phyloP scores from a whole-genome alignment of 2,113 vertebrate genomes.

The Archocentrus centrarchus region DNA sequence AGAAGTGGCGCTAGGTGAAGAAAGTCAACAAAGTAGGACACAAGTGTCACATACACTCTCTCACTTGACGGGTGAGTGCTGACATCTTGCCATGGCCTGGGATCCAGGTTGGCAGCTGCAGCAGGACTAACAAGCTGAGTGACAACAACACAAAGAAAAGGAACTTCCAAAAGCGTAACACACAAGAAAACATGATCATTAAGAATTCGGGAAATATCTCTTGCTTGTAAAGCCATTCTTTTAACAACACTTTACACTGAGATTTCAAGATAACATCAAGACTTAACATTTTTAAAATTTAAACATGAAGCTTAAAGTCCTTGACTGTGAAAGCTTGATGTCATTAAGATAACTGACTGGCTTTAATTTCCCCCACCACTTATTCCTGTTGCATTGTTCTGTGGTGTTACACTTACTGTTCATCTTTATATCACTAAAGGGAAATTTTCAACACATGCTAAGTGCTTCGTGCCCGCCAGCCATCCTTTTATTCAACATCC shows the following conservation, averaged over 20 bases:
- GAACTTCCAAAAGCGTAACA: not conserved
- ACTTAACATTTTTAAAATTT: not conserved
- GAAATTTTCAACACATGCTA: slow-evolving; percentile 19
- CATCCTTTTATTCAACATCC: slow-evolving; percentile 38
- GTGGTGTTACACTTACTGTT: not conserved
- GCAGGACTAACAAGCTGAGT: slow-evolving; percentile 38
- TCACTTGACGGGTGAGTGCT: slow-evolving; percentile 58
- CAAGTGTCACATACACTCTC: slow-evolving; percentile 62
- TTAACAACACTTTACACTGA: not conserved
- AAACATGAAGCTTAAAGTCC: not conserved
- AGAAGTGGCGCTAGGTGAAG: slow-evolving; percentile 30
- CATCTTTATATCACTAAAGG: slow-evolving; percentile 35
- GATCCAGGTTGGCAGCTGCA: slow-evolving; percentile 52
- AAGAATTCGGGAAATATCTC: not conserved
- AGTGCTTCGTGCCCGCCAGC: slow-evolving; percentile 34
- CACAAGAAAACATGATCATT: not conserved
- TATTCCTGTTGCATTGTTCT: not conserved
- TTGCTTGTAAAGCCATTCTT: not conserved
- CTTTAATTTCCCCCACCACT: not conserved
- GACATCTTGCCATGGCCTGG: slow-evolving; percentile 37
- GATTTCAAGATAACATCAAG: not conserved
- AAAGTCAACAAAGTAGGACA: slow-evolving; percentile 61
- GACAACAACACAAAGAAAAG: slow-evolving; percentile 9
- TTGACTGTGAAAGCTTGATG: not conserved
- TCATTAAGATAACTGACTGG: not conserved